Percentiles rank a stretch among this genome's conserved stretches.
These are phyloP conservation scores for Nasonia giraulti DNA, from an alignment of 1,140 invertebrate genomes.

Conservation along the genomic window DNA sequence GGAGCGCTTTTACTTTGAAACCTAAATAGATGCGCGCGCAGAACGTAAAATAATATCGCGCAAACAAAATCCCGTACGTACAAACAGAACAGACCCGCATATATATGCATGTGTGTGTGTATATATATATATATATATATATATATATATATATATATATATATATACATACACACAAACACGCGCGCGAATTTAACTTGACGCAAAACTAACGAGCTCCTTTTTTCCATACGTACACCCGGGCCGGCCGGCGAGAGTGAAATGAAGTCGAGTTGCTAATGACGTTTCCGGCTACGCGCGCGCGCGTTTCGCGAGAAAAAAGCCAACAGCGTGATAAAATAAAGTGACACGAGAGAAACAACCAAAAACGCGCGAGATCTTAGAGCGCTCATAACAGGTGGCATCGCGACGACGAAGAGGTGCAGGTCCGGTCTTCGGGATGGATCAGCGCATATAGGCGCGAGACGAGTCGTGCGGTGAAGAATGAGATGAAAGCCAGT, in stretches of 20 bases:
- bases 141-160: not conserved
- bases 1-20: not conserved
- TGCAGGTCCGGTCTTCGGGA: not conserved
- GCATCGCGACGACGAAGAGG: not conserved
- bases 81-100: not conserved
- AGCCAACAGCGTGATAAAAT: not conserved
- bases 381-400: not conserved
- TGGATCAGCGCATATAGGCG: not conserved
- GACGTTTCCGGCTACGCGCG: conserved; percentile 10
- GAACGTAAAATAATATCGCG: not conserved
- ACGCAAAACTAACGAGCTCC: conserved; percentile 8
- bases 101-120: too few relatives aligned
- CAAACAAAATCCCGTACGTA: not conserved
- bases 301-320: not conserved
- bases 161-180: too few relatives aligned
- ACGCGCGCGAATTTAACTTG: not conserved
- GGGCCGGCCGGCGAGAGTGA: not conserved
- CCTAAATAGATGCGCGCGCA: not conserved
- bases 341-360: not conserved
- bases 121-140: not conserved
- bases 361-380: not conserved
- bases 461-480: not conserved
- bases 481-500: not conserved
- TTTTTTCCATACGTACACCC: not conserved
- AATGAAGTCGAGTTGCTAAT: conserved; percentile 32